Base-by-base conservation (phyloP, 1,140 invertebrate species). In the Chironomus striatipennis region DNA sequence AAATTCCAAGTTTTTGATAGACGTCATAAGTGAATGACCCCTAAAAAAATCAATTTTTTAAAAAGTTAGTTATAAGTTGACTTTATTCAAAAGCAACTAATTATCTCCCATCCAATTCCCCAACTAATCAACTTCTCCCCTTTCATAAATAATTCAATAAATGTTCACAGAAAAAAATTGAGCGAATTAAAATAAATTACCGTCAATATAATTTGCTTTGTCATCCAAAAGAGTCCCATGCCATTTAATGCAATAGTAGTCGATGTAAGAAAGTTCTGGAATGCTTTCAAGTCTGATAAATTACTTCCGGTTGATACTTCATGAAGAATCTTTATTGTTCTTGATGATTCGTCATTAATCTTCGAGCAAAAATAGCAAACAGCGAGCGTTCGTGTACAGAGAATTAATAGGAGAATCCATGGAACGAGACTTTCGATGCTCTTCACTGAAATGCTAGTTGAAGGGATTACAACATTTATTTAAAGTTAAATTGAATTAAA, bases 191-290 rank as follows among this genome's bases (percentile, higher is more conserved):
- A 12, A 57, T 57, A 57, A 57, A 57, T 70, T 70, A 70, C 65
- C 17, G 65, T 70, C 65, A 70, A 70, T 18, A 70, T 70, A 2
- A 70, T 20, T 70, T 21, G 17, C 20, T 70, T 70, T 21, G 65
- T 70, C 65, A 70, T 70, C 18, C 8, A 9, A 18, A 70, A 70
- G 2, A 70, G 65, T 70, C 65, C 20, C 65, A 70, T 70, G 18
- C 65, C 65, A 70, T 9, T 70, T 21, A 70, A 70, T 20, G 65
- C 65, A 8, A 70, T 21, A 9, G n/a, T 21, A 5, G 9, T 70
- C 1, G 65, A 70, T 21, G 20, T 18, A 0, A 70, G 10, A 70
- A 70, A 70, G 9, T 20, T 70, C 18, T 70, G 65, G 18, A 70
- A 70, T 0, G 4, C 17, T 8, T 21, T 70, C 9, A 70, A 18